These are phyloP conservation scores for Pantherophis alleghaniensis DNA, from an alignment of 2,797 vertebrate genomes.

Conservation along the genomic window DNA sequence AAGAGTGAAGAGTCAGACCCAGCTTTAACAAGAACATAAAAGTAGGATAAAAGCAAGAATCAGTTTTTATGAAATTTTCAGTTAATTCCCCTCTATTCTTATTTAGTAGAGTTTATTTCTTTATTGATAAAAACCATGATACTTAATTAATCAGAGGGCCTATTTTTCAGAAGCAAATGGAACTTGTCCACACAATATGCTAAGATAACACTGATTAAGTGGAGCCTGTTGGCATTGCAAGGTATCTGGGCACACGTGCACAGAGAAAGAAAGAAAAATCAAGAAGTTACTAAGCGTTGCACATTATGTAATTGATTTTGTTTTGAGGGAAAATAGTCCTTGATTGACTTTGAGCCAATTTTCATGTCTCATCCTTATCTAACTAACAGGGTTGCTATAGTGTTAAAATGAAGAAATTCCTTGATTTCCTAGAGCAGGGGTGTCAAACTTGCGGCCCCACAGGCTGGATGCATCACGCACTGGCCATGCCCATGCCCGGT, in stretches of 20 bases:
- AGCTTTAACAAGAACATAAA: background rate
- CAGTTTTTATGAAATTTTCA: background rate
- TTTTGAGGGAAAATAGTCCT: background rate
- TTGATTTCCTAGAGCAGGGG: background rate
- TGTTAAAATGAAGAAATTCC: background rate
- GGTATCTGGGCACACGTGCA: background rate
- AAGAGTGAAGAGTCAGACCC: background rate
- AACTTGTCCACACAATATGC: background rate
- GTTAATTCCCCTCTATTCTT: background rate
- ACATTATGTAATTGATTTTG: background rate
- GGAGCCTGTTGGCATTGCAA: background rate
- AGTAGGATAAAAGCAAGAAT: background rate
- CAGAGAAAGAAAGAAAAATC: background rate
- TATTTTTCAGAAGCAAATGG: background rate
- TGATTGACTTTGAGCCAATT: background rate
- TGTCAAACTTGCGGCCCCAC: no score
- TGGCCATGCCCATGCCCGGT: no score
- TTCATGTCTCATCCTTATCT: background rate
- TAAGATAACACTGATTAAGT: background rate
- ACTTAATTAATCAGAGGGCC: background rate
- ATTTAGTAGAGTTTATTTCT: background rate
- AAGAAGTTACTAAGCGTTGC: background rate
- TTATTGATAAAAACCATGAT: background rate
- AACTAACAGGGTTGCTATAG: background rate
- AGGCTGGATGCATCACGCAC: rapidly evolving